Evolutionary conservation across 2,797 vertebrate species (phyloP), one percentile per base, ranked within the genome.

Genomic region (Saxicola maurus): DNA sequence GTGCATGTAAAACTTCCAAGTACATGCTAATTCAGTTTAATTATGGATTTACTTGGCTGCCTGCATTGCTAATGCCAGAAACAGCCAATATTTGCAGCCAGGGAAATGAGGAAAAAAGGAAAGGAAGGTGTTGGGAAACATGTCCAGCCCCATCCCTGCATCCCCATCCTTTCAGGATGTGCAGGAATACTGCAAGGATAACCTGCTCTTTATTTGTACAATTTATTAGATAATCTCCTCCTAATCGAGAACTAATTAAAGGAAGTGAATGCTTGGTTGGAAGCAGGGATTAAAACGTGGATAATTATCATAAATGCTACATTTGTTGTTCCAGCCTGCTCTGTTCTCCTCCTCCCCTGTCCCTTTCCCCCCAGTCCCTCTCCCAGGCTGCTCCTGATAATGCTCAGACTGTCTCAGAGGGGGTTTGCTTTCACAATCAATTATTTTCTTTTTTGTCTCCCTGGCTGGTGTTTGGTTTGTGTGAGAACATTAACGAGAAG

Each of bases 231-330:
- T 96, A 96, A 96, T 97, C 96, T 96, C 85, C 87, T 94, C 78
- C 92, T 96, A 96, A 96, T 96, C 91, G 27, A 94, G 95, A 96
- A 92, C 94, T 97, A 97, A 97, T 97, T 97, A 97, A 96, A 95
- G 90, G 90, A 95, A 96, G 93, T 82, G 90, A 95, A 96, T 95
- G 96, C 92, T 96, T 96, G 95, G 93, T 91, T 96, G 95, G 93
- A 95, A 96, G 84, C 56, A 1, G 86, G 94, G 96, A 97, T 97
- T 96, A 96, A 95, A 94, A 92, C 6, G 13, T 35, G 94, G 91
- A 92, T 93, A 95, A 96, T 97, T 96, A 95, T 93, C 94, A 94
- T 96, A 96, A 96, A 94, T 0, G 46, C 69, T 89, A 82, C 86
- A 90, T 96, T 96, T 95, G 87, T 94, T 94, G 90, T 91, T 95